These are phyloP conservation scores for Urocolius indicus DNA, from an alignment of 2,113 vertebrate species.

Conservation along the genomic window DNA sequence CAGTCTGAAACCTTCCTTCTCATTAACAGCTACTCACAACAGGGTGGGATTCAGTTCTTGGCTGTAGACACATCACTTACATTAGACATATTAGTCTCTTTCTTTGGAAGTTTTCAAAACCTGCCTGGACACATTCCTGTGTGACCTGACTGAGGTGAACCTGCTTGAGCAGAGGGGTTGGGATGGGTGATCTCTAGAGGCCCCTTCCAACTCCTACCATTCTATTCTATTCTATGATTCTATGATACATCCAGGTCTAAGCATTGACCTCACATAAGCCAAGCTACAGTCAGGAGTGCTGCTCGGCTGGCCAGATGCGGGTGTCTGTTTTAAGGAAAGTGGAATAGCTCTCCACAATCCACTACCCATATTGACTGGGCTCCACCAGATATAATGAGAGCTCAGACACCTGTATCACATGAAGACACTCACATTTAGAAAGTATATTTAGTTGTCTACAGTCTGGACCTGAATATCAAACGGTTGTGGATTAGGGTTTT, in stretches of 20 bases:
- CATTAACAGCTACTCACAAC: not conserved
- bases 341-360: not conserved
- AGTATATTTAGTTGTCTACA: conserved; percentile 49
- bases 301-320: not conserved
- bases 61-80: not conserved
- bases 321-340: not conserved
- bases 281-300: not conserved
- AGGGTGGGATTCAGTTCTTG: not conserved
- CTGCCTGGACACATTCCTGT: no score
- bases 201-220: no score
- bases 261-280: not conserved
- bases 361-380: not conserved
- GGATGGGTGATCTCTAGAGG: no score
- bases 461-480: conserved; percentile 50
- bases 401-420: conserved; percentile 1
- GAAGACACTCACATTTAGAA: conserved; percentile 33
- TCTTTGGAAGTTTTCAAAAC: no score
- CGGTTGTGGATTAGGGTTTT: not conserved
- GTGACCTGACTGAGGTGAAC: no score
- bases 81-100: no score
- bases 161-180: no score
- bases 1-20: not conserved
- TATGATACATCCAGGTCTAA: not conserved
- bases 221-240: no score
- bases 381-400: not conserved